Evolutionary conservation across 92 coral and sea anemone genomes (phyloP).

Genomic region (Porites divaricata): DNA sequence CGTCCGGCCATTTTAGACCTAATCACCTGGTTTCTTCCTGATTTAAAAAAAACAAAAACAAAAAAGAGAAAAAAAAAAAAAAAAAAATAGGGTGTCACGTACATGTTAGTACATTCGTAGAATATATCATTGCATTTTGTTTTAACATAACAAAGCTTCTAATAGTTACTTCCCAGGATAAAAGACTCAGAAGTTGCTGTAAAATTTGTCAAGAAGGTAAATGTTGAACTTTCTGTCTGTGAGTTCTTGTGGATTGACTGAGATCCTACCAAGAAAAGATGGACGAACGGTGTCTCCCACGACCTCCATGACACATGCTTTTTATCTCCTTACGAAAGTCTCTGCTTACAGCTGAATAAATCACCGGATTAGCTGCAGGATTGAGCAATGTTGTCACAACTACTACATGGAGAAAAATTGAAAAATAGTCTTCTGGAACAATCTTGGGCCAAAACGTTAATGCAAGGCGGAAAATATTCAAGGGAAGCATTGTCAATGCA

Average conservation of each 20-base stretch:
- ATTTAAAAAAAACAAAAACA: too few species aligned
- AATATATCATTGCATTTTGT: too few species aligned
- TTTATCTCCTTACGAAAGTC: slow-evolving; percentile 20
- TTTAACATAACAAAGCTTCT: too few species aligned
- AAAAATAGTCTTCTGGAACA: neutral
- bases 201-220: too few species aligned
- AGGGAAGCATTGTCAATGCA: slow-evolving; percentile 42
- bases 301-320: neutral
- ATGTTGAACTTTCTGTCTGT: neutral
- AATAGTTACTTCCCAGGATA: too few species aligned
- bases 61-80: too few species aligned
- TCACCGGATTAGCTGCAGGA: slow-evolving; percentile 34
- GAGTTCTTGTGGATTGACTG: neutral
- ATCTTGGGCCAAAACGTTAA: slow-evolving; percentile 10
- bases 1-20: too few species aligned
- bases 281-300: neutral
- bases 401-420: neutral
- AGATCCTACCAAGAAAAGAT: neutral
- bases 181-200: too few species aligned
- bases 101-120: too few species aligned
- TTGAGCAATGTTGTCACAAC: slow-evolving; percentile 12
- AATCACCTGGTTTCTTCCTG: too few species aligned
- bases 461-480: slow-evolving; percentile 3
- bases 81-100: too few species aligned
- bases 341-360: slow-evolving; percentile 27